A percentile compares a stretch with the other conserved stretches of the same genome.
Conservation (phyloP, 1,140 invertebrate species). For the Neoseiulus cucumeris region DNA sequence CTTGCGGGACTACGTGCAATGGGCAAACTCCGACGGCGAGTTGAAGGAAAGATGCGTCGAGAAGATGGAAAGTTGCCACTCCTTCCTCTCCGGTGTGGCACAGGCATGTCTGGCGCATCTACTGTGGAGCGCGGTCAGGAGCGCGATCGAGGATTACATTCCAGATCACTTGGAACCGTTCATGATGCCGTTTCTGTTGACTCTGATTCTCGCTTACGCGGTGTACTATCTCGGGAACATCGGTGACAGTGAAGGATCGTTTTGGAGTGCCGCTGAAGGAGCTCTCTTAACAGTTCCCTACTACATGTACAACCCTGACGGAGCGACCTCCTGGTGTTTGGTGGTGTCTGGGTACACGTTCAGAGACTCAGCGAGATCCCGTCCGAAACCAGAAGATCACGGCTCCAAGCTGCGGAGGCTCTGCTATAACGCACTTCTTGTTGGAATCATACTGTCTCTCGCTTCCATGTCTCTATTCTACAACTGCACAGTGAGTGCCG, state of each 20-base stretch:
- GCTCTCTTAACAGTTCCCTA: slow-evolving; percentile 42
- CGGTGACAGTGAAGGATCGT: slow-evolving; percentile 47
- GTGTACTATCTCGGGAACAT: slow-evolving; percentile 76
- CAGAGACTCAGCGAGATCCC: slow-evolving; percentile 51
- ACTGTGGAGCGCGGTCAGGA: slow-evolving; percentile 48
- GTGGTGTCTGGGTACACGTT: slow-evolving; percentile 16
- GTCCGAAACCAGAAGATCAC: slow-evolving; percentile 37
- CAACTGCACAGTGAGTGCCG: slow-evolving; percentile 63
- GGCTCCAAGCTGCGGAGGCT: slow-evolving; percentile 27
- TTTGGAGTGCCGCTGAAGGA: slow-evolving; percentile 43
- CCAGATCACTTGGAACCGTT: slow-evolving; percentile 1
- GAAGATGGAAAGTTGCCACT: slow-evolving; percentile 44
- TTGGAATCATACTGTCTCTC: slow-evolving; percentile 44
- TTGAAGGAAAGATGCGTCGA: slow-evolving; percentile 43
- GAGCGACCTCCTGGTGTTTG: slow-evolving; percentile 24
- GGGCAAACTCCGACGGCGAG: slow-evolving; percentile 54
- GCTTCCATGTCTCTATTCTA: slow-evolving; percentile 65
- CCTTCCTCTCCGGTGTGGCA: slow-evolving; percentile 49
- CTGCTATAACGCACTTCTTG: slow-evolving; percentile 35
- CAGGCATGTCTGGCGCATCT: slow-evolving; percentile 52
- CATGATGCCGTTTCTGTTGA: slow-evolving; percentile 13
- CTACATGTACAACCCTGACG: slow-evolving; percentile 43
- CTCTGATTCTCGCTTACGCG: slow-evolving; percentile 34
- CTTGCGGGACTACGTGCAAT: slow-evolving; percentile 63
- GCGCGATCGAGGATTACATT: slow-evolving; percentile 40